phyloP scores from a whole-genome alignment of 2,113 vertebrate genomes.

The Corvus cornix region DNA sequence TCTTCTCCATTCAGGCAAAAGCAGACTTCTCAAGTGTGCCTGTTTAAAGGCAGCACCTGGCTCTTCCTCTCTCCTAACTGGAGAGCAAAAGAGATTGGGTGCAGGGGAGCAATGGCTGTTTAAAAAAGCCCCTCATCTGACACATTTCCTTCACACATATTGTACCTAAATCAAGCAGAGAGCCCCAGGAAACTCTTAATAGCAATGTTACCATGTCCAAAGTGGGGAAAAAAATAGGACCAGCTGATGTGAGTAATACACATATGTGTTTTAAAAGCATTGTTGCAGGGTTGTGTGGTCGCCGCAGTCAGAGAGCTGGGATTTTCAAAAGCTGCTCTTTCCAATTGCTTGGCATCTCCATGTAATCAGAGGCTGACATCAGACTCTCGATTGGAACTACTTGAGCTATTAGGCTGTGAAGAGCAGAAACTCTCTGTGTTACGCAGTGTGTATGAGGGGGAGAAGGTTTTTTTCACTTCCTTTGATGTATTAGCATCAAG shows the following conservation, averaged over 20 bases:
- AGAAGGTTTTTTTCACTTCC: slow-evolving; percentile 23
- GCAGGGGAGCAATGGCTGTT: rapidly evolving
- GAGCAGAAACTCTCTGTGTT: slow-evolving; percentile 55
- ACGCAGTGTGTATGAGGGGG: neutral
- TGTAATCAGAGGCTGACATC: slow-evolving; percentile 47
- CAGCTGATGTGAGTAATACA: neutral
- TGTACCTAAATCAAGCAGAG: neutral
- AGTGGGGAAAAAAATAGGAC: neutral
- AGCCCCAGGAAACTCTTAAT: neutral
- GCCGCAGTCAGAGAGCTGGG: neutral
- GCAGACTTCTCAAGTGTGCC: neutral
- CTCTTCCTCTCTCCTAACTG: neutral
- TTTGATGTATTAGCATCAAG: slow-evolving; percentile 67
- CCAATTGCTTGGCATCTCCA: slow-evolving; percentile 30
- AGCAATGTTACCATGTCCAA: neutral
- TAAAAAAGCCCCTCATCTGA: neutral
- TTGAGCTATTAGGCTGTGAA: slow-evolving; percentile 59
- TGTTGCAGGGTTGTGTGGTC: neutral
- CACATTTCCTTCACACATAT: neutral
- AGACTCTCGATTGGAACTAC: slow-evolving; percentile 40
- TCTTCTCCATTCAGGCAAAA: neutral
- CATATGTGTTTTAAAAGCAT: neutral
- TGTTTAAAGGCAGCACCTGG: neutral
- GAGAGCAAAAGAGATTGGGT: neutral
- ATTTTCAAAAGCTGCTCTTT: slow-evolving; percentile 34